These are phyloP conservation scores for Sinelater perroti DNA, from an alignment of 2,888 invertebrate species.

Conservation along the genomic window DNA sequence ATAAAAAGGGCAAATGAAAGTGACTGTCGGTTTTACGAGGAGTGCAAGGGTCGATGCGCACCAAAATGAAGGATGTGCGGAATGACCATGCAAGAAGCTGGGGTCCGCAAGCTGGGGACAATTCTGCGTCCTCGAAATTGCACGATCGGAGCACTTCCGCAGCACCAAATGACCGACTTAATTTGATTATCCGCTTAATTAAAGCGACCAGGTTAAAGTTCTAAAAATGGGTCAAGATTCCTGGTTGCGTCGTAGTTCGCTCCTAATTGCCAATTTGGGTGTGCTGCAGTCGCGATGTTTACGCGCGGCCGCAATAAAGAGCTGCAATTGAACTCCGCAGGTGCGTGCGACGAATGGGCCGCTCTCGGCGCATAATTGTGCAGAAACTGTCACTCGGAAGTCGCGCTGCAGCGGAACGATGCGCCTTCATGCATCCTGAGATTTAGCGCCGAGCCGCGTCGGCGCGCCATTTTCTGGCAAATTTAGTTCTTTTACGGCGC, in stretches of 20 bases:
- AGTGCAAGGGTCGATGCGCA: conserved; percentile 1
- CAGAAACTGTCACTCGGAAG: conserved; percentile 3
- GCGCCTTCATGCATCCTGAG: neutral
- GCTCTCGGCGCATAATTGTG: conserved; percentile 1
- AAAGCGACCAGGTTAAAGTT: conserved; percentile 29
- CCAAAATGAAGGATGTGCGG: conserved; percentile 6
- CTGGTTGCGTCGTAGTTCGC: conserved; percentile 24
- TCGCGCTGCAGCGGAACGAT: conserved; percentile 2
- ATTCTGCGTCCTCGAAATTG: neutral
- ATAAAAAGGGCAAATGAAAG: conserved; percentile 9
- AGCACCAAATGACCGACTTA: conserved; percentile 9
- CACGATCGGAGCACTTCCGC: neutral
- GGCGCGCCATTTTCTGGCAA: conserved; percentile 24
- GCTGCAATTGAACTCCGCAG: conserved; percentile 23
- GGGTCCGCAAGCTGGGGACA: neutral
- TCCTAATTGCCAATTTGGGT: conserved; percentile 30
- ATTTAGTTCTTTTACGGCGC: conserved; percentile 28
- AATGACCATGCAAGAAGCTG: neutral
- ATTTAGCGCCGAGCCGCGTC: conserved; percentile 4
- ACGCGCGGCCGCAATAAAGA: conserved; percentile 23
- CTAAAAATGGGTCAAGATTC: conserved; percentile 26
- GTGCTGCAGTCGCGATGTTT: conserved; percentile 17
- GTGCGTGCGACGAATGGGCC: conserved; percentile 9
- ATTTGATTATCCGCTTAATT: conserved; percentile 32
- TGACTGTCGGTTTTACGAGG: neutral